Evolutionary conservation across 2,888 invertebrate genomes (phyloP), one percentile per base, ranked within the genome.

Genomic region (Sarcophaga caerulescens): DNA sequence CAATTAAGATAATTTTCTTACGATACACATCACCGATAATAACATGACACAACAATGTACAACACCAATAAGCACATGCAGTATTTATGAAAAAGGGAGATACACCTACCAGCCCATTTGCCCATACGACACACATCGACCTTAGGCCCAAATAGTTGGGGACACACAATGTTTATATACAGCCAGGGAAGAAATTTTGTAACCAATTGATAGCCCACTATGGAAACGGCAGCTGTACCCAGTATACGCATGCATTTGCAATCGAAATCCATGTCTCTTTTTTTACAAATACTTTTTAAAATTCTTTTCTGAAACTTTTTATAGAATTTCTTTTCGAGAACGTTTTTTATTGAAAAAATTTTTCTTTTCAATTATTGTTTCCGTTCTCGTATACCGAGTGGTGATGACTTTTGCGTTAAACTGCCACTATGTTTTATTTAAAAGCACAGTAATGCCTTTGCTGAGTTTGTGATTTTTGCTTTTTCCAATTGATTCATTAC

Each of bases 51-150:
- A 47, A 63, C n/a, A 19, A 25, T 70, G 21, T 71, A 21, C 14
- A 17, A 52, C 14, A 14, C 4, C 4, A 47, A 59, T 47, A 17
- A 14, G 25, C 25, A 19, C 59, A 17, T 14, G 52, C 12, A 23
- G 19, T 44, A 3, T 76, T 66, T 11, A 47, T 66, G 45, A 59
- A 60, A 73, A 35, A 52, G 59, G 23, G n/a, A 66, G 23, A 59
- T 14, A n/a, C 35, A 87, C 87, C 44, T 85, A 87, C 87, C 88
- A 93, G 97, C 97, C 97, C 97, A 97, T 93, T 95, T 94, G 89
- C 97, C 97, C 91, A 95, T 94, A 68, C 95, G 94, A 90, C 94
- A 95, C 87, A 96, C 94, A 93, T 97, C 94, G 81, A 96, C 94
- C 89, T 94, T 94, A 78, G 94, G 93, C 8, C 94, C 95, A 21